These are phyloP conservation scores for Phenganax subtilis DNA, from an alignment of 92 coral and sea anemone genomes.

Conservation along the genomic window DNA sequence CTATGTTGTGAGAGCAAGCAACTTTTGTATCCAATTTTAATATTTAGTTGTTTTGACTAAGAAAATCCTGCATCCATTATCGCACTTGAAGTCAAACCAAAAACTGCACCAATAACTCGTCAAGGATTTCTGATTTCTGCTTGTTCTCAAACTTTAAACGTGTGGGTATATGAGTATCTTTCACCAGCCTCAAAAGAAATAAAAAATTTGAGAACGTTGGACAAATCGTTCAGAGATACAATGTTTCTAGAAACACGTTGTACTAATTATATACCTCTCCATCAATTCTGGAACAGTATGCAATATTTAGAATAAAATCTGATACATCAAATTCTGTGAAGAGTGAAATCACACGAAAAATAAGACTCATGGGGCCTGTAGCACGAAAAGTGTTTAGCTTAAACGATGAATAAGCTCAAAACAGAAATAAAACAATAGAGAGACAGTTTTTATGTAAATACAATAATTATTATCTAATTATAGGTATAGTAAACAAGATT, in stretches of 20 bases:
- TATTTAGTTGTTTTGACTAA: too few species aligned
- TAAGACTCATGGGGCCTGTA: neutral
- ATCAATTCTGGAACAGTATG: neutral
- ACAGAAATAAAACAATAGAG: too few species aligned
- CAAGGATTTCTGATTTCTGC: too few species aligned
- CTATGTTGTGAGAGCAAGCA: too few species aligned
- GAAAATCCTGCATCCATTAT: too few species aligned
- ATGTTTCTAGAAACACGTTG: neutral
- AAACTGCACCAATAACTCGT: too few species aligned
- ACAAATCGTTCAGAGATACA: neutral
- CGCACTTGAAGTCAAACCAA: too few species aligned
- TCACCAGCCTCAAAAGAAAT: conserved; percentile 5
- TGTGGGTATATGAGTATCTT: neutral
- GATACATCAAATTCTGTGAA: neutral
- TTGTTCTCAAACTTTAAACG: conserved; percentile 3
- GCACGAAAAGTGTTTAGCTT: neutral
- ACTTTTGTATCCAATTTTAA: too few species aligned
- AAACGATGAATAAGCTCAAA: too few species aligned
- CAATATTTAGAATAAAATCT: neutral
- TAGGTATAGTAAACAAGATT: too few species aligned
- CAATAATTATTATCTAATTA: too few species aligned
- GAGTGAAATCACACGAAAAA: neutral
- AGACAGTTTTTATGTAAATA: too few species aligned
- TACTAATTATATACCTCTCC: neutral
- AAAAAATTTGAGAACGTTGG: neutral